Percentiles rank a stretch among this genome's conserved stretches.
These are phyloP conservation scores for Thumatha senex DNA, from an alignment of 2,888 invertebrate species.

Conservation along the genomic window DNA sequence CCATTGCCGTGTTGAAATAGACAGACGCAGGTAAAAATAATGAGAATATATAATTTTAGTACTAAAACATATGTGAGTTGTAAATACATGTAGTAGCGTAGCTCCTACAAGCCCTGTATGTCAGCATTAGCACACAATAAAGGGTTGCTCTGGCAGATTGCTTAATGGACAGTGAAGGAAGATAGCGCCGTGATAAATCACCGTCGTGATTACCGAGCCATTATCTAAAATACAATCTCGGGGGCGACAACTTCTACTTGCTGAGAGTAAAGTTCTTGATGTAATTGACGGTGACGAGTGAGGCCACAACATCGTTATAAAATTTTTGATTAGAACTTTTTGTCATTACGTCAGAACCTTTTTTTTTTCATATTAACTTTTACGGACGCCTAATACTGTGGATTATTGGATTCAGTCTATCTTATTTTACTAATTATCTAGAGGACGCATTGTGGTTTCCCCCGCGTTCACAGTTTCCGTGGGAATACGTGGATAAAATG, in stretches of 20 bases:
- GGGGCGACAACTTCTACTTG: slow-evolving; percentile 60
- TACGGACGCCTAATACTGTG: not conserved
- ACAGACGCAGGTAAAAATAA: too few species aligned
- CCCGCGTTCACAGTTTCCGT: too few species aligned
- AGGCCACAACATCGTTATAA: slow-evolving; percentile 19
- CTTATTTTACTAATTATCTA: too few species aligned
- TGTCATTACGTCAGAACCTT: slow-evolving; percentile 2
- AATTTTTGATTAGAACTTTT: slow-evolving; percentile 16
- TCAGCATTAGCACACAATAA: slow-evolving; percentile 47
- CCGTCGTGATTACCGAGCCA: slow-evolving; percentile 76
- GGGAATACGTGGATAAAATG: too few species aligned
- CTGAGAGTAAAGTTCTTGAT: slow-evolving; percentile 63
- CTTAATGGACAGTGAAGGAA: slow-evolving; percentile 83
- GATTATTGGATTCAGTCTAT: not conserved
- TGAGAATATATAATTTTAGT: too few species aligned
- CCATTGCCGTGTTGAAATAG: too few species aligned
- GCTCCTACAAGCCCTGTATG: slow-evolving; percentile 21
- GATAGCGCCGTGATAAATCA: slow-evolving; percentile 83
- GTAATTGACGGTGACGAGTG: slow-evolving; percentile 65
- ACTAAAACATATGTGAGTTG: too few species aligned
- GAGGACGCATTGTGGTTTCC: too few species aligned
- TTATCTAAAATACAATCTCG: slow-evolving; percentile 82
- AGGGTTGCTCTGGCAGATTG: slow-evolving; percentile 77
- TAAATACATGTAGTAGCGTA: too few species aligned
- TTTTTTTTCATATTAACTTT: not conserved